Conservation (phyloP, 1,140 invertebrate species). For the Artemia franciscana region DNA sequence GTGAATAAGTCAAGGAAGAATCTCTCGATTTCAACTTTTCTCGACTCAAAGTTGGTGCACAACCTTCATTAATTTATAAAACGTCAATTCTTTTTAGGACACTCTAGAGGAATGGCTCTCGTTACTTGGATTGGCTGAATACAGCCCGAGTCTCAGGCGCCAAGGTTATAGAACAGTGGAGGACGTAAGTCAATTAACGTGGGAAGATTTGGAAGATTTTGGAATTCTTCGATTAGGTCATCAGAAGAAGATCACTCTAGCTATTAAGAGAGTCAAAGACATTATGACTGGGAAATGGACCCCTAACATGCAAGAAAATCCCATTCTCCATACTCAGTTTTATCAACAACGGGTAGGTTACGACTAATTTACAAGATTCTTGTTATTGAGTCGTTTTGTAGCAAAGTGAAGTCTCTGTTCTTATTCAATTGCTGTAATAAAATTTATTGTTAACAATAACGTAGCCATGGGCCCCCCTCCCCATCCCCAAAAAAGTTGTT, state of each 20-base stretch:
- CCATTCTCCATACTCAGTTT: not conserved
- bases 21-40: too few relatives aligned
- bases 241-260: conserved; percentile 91
- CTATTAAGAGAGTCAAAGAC: conserved; percentile 89
- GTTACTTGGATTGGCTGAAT: conserved; percentile 70
- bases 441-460: too few relatives aligned
- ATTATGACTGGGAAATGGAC: conserved; percentile 63
- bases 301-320: conserved; percentile 12
- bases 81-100: conserved; percentile 27
- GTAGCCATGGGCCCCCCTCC: too few relatives aligned
- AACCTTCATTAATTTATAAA: conserved; percentile 6
- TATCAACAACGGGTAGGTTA: not conserved
- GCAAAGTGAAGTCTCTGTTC: too few relatives aligned
- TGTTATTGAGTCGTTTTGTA: too few relatives aligned
- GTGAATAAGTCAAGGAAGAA: too few relatives aligned
- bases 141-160: conserved; percentile 56
- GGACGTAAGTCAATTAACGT: conserved; percentile 74
- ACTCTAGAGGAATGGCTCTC: conserved; percentile 81
- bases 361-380: too few relatives aligned
- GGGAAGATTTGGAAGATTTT: conserved; percentile 98
- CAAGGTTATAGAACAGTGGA: conserved; percentile 86
- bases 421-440: too few relatives aligned
- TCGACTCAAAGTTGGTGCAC: too few relatives aligned
- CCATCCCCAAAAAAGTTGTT: too few relatives aligned
- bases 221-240: conserved; percentile 84